Conservation (phyloP, 2,888 invertebrate species). For the Anthoptus insignis region DNA sequence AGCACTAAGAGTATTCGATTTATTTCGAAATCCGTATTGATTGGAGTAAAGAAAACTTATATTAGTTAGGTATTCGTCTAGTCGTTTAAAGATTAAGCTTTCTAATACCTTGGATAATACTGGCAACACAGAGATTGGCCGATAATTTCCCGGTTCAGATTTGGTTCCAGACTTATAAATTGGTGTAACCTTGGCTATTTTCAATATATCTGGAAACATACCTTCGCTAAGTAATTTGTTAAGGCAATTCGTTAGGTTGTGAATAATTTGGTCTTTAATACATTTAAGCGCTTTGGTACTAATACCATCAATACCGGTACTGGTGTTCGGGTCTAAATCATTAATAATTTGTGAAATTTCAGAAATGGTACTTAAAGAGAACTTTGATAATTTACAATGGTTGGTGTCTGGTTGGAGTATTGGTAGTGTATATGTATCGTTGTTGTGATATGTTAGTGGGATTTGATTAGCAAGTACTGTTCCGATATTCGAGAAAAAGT, state of each 20-base stretch:
- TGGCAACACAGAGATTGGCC: too few relatives aligned
- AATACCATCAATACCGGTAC: constrained; percentile 29
- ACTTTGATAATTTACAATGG: not conserved
- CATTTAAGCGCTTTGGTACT: constrained; percentile 30
- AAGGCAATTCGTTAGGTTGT: constrained; percentile 15
- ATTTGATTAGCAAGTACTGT: not conserved
- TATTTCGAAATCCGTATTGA: too few relatives aligned
- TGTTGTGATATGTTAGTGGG: not conserved
- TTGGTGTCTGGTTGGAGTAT: not conserved
- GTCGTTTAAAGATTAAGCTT: too few relatives aligned
- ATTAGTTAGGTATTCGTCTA: too few relatives aligned
- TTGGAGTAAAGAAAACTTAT: too few relatives aligned
- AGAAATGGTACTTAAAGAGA: not conserved
- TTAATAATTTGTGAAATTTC: constrained; percentile 6
- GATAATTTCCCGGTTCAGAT: too few relatives aligned
- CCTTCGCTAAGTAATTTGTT: constrained; percentile 29
- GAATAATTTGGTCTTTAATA: constrained; percentile 57
- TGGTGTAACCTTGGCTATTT: too few relatives aligned
- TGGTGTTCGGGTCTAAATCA: constrained; percentile 26
- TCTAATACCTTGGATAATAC: too few relatives aligned
- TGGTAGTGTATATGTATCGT: not conserved
- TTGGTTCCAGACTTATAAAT: too few relatives aligned
- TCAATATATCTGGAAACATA: too few relatives aligned
- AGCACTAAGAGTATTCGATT: too few relatives aligned
- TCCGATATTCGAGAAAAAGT: not conserved